Evolutionary conservation across 2,888 invertebrate genomes (phyloP), one percentile per base, ranked within the genome.

Genomic region (Amitus sp.): DNA sequence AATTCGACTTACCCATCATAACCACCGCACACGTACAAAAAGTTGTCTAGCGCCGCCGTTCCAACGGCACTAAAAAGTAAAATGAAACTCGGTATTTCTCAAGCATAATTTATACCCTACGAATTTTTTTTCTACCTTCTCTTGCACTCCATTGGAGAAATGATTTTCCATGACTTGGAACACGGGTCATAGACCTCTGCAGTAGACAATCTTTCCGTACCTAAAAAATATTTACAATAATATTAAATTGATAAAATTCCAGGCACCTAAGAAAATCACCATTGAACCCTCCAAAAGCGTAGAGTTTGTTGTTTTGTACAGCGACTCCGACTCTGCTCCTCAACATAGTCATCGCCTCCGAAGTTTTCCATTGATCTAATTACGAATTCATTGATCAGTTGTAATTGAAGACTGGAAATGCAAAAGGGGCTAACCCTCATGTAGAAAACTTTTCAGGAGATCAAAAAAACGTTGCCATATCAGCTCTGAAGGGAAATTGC

Each of bases 261-360:
- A 67, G 64, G 0, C 95, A n/a, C n/a, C n/a, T n/a, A n/a, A n/a
- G n/a, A n/a, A n/a, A n/a, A n/a, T n/a, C n/a, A n/a, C n/a, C 95
- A 80, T 95, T 93, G 76, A 93, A 95, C 0, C 95, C 95, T 12
- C 90, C 90, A 75, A 95, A 92, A 1, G 94, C 94, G 74, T 89
- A 91, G 3, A 92, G 81, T 79, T 89, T 87, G 72, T 92, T 91
- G 72, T 90, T 87, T 73, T 94, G 86, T 0, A 94, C 94, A 15
- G 94, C 92, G 0, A 94, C 94, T 0, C 95, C 94, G 2, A 95
- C 91, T 45, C 94, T 83, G 56, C 92, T 92, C 53, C 95, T 85
- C 61, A 93, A 85, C 85, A 93, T 94, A 6, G 90, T 90, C 94
- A 95, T 94, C 5, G 92, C 89, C 73, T 92, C 91, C 0, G 87